phyloP scores from a whole-genome alignment of 2,888 invertebrate species.

The Podotricha telesiphe region DNA sequence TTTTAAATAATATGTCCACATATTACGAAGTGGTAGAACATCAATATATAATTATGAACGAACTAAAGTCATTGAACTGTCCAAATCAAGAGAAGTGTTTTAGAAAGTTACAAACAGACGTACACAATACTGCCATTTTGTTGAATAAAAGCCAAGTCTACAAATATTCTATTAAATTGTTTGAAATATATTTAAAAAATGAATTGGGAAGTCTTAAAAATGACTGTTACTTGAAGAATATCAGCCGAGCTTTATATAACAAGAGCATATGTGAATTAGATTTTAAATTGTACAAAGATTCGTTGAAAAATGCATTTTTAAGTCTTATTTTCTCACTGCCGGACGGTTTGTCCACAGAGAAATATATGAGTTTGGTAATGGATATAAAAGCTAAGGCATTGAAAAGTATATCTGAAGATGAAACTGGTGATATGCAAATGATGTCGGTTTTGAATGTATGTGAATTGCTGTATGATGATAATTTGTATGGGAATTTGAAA shows the following conservation, averaged over 20 bases:
- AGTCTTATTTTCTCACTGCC: slow-evolving; percentile 61
- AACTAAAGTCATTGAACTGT: slow-evolving; percentile 58
- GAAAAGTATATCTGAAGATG: slow-evolving; percentile 50
- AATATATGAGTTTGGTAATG: slow-evolving; percentile 71
- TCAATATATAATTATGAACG: slow-evolving; percentile 59
- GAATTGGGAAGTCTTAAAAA: slow-evolving; percentile 55
- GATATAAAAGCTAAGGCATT: slow-evolving; percentile 70
- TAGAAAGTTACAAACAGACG: slow-evolving; percentile 65
- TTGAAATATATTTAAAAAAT: slow-evolving; percentile 62
- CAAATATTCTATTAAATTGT: slow-evolving; percentile 64
- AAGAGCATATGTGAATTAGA: slow-evolving; percentile 74
- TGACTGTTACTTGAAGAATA: slow-evolving; percentile 58
- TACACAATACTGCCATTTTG: slow-evolving; percentile 68
- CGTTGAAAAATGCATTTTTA: slow-evolving; percentile 63
- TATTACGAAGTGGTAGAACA: slow-evolving; percentile 52
- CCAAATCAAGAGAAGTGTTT: slow-evolving; percentile 62
- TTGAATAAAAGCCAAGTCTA: slow-evolving; percentile 61
- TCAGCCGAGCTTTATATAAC: slow-evolving; percentile 69
- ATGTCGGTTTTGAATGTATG: slow-evolving; percentile 59
- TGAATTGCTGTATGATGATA: slow-evolving; percentile 47
- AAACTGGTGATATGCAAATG: slow-evolving; percentile 54
- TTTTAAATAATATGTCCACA: slow-evolving; percentile 50
- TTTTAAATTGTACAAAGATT: slow-evolving; percentile 56
- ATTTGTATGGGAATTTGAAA: slow-evolving; percentile 59
- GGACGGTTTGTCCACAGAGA: slow-evolving; percentile 58